phyloP scores from a whole-genome alignment of 2,888 invertebrate species.

The Andrena trimmerana region DNA sequence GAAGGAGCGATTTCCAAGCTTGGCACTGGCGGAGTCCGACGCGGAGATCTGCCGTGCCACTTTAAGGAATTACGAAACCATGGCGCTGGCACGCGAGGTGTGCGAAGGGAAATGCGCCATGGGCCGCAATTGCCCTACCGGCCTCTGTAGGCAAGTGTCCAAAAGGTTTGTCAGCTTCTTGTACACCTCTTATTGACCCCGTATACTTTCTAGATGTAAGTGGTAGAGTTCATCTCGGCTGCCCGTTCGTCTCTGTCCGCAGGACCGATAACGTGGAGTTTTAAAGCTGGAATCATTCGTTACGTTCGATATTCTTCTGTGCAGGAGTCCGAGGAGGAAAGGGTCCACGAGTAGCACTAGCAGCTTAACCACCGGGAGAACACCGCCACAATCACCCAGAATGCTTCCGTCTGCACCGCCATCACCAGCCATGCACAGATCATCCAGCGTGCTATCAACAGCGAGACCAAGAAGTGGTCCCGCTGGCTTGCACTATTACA shows the following conservation, averaged over 20 bases:
- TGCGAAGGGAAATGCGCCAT: conserved; percentile 95
- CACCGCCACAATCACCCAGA: conserved; percentile 84
- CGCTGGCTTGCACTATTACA: conserved; percentile 92
- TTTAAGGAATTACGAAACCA: conserved; percentile 93
- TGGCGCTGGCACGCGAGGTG: conserved; percentile 91
- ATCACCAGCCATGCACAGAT: conserved; percentile 85
- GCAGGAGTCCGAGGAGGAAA: conserved; percentile 82
- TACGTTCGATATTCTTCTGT: conserved; percentile 28
- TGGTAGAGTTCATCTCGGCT: background rate
- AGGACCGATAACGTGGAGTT: background rate
- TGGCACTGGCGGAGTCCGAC: conserved; percentile 91
- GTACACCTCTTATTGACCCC: background rate
- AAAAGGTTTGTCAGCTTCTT: conserved; percentile 81
- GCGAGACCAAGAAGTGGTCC: conserved; percentile 91
- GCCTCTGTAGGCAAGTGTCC: conserved; percentile 87
- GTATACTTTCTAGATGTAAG: background rate
- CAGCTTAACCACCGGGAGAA: conserved; percentile 84
- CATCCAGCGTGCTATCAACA: conserved; percentile 84
- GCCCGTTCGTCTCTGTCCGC: conserved; percentile 5
- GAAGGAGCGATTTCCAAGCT: conserved; percentile 93
- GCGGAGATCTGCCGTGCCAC: conserved; percentile 91
- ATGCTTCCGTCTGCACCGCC: conserved; percentile 83
- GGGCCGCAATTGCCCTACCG: conserved; percentile 94
- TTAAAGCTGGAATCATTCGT: too few species aligned
- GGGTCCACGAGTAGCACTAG: conserved; percentile 82